Percentiles rank a stretch among this genome's conserved stretches.
These are phyloP conservation scores for Heliconius aoede DNA, from an alignment of 2,888 invertebrate species.

Conservation along the genomic window DNA sequence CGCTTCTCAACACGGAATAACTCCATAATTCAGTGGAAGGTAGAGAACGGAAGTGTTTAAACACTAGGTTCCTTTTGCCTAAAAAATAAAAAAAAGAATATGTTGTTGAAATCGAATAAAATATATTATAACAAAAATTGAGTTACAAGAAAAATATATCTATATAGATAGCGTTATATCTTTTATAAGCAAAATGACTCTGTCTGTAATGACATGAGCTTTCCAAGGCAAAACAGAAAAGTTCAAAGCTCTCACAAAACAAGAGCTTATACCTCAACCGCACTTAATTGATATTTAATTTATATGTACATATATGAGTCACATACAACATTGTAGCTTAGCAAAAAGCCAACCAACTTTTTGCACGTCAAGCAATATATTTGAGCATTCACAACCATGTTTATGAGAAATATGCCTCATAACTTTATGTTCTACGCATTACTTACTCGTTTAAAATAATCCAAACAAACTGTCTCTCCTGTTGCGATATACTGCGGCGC, in stretches of 20 bases:
- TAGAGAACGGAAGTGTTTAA: no score
- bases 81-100: no score
- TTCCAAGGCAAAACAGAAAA: neutral
- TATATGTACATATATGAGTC: conserved; percentile 31
- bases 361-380: conserved; percentile 39
- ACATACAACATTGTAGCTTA: conserved; percentile 20
- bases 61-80: no score
- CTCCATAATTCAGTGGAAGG: no score
- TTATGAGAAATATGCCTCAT: conserved; percentile 39
- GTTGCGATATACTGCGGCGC: conserved; percentile 66
- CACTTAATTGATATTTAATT: conserved; percentile 27
- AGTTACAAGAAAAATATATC: neutral
- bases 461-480: conserved; percentile 62
- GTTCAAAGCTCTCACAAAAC: neutral
- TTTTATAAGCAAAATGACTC: neutral
- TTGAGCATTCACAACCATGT: conserved; percentile 36
- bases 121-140: neutral
- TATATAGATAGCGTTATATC: neutral
- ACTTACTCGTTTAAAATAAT: conserved; percentile 80
- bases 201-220: neutral
- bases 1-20: no score
- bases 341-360: conserved; percentile 26
- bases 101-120: neutral
- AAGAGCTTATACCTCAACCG: conserved; percentile 10
- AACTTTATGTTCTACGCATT: conserved; percentile 54